Evolutionary conservation across 2,797 vertebrate genomes (phyloP).

Genomic region (Acrossocheilus wenchowensis): DNA sequence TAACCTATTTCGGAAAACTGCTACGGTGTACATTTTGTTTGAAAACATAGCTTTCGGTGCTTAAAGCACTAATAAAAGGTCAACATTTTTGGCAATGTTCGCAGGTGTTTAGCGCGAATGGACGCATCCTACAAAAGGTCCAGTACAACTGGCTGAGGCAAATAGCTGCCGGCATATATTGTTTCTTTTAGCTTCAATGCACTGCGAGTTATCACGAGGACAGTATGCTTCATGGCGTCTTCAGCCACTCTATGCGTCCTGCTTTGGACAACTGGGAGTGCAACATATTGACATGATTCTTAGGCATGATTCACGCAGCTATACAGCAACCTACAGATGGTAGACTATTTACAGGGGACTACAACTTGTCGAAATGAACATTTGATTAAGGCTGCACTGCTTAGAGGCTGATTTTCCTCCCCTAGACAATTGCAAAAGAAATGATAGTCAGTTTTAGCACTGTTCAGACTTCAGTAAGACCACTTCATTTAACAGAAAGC

Average conservation of each 20-base stretch:
- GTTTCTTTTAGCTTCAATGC: conserved; percentile 72
- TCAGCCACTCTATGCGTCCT: conserved; percentile 31
- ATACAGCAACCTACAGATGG: conserved; percentile 70
- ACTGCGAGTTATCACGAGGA: conserved; percentile 56
- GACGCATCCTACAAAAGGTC: conserved; percentile 64
- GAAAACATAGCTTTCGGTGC: conserved; percentile 49
- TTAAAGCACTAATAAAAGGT: conserved; percentile 66
- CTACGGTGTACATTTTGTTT: conserved; percentile 59
- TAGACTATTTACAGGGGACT: conserved; percentile 92
- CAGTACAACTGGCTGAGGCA: conserved; percentile 69
- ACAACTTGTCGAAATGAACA: conserved; percentile 75
- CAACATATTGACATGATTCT: conserved; percentile 44
- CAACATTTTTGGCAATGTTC: conserved; percentile 77
- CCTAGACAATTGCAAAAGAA: conserved; percentile 76
- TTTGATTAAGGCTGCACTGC: conserved; percentile 84
- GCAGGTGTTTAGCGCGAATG: conserved; percentile 61
- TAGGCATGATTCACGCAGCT: conserved; percentile 65
- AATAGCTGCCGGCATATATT: conserved; percentile 71
- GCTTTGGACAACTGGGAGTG: conserved; percentile 47
- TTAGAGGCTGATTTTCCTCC: conserved; percentile 61
- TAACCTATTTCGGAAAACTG: conserved; percentile 65
- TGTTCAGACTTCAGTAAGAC: conserved; percentile 78
- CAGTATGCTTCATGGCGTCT: conserved; percentile 49
- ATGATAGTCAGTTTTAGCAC: conserved; percentile 84
- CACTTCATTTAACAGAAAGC: conserved; percentile 77